These are phyloP conservation scores for Drosophila insularis DNA, from an alignment of 1,140 invertebrate species.

Conservation along the genomic window DNA sequence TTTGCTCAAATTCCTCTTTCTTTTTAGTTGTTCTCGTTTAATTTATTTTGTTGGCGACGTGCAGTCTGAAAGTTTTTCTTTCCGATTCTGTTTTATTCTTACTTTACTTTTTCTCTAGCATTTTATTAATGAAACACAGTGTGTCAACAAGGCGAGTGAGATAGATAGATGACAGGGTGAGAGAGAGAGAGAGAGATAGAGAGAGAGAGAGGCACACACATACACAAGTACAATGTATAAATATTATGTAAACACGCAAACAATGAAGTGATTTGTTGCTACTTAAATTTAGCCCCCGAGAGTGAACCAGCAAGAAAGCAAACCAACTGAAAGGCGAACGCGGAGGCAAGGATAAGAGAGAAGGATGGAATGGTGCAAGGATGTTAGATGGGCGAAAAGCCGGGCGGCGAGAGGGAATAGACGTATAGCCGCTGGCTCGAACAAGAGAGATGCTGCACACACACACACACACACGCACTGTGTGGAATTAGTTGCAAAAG, in stretches of 20 bases:
- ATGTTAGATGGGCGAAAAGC: not conserved
- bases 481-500: conserved; percentile 69
- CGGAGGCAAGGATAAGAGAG: conserved; percentile 22
- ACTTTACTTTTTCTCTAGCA: conserved; percentile 45
- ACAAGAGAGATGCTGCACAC: conserved; percentile 34
- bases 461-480: conserved; percentile 21
- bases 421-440: not conserved
- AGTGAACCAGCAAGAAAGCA: conserved; percentile 36
- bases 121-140: conserved; percentile 75
- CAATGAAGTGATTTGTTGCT: conserved; percentile 80
- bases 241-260: conserved; percentile 81
- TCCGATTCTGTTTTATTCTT: conserved; percentile 39
- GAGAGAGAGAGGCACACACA: not conserved
- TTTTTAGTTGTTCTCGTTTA: conserved; percentile 20
- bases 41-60: conserved; percentile 45
- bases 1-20: conserved; percentile 15
- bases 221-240: conserved; percentile 69
- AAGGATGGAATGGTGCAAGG: not conserved
- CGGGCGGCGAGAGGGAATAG: not conserved
- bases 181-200: not conserved
- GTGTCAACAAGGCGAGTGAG: conserved; percentile 33
- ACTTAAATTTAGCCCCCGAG: conserved; percentile 76
- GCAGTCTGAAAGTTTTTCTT: conserved; percentile 72
- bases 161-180: not conserved
- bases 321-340: not conserved